Conservation (phyloP, 2,797 vertebrate genomes). For the Parauchenoglanis ngamensis region DNA sequence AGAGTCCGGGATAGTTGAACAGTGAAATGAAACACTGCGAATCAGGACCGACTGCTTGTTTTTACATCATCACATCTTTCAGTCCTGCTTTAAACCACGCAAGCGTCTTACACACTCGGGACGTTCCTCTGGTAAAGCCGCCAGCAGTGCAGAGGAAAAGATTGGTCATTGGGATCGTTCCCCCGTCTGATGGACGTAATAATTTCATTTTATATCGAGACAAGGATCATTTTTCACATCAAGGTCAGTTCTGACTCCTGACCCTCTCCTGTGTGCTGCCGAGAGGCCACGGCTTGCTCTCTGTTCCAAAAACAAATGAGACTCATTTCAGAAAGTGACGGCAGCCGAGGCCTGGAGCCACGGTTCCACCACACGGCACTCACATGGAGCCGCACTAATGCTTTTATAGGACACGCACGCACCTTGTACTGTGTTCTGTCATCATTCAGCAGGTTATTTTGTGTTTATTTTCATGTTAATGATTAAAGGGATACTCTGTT, state of each 20-base stretch:
- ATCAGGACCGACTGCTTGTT: background rate
- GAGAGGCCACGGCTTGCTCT: background rate
- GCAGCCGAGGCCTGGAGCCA: conserved; percentile 28
- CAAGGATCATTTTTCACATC: conserved; percentile 43
- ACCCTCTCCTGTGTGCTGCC: conserved; percentile 17
- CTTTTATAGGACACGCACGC: conserved; percentile 42
- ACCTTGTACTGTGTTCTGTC: background rate
- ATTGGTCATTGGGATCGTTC: background rate
- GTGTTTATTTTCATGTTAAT: background rate
- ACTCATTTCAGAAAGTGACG: conserved; percentile 47
- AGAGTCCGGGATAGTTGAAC: too few species aligned
- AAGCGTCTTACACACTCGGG: background rate
- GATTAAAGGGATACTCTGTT: background rate
- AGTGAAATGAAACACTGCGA: background rate
- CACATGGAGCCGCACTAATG: conserved; percentile 30
- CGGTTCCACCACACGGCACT: conserved; percentile 34
- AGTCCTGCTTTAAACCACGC: background rate
- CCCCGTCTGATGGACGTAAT: conserved; percentile 21
- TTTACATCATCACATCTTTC: background rate
- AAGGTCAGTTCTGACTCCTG: conserved; percentile 45
- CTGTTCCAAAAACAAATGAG: conserved; percentile 41
- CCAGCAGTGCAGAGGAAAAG: background rate
- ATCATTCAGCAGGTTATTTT: background rate
- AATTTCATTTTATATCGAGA: conserved; percentile 23
- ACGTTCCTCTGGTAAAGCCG: background rate